A percentile compares a stretch with the other conserved stretches of the same genome.
phyloP scores from a whole-genome alignment of 2,797 vertebrate species.

The Chloroceryle amazona region DNA sequence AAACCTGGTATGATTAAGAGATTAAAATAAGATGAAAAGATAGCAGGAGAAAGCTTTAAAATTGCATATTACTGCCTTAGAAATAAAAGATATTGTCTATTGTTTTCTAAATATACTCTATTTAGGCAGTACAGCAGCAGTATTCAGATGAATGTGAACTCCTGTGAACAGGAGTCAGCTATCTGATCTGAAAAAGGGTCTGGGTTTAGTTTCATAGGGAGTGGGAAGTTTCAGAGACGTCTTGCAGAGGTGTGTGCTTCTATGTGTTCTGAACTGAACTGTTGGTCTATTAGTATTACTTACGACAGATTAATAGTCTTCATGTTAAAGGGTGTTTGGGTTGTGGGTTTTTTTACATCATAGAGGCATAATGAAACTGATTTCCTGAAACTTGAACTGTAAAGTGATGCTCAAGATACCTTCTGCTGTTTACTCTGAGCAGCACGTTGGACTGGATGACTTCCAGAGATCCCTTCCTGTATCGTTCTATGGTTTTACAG shows the following conservation, averaged over 20 bases:
- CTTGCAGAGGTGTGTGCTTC: background rate
- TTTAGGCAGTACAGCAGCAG: background rate
- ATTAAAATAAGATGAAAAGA: background rate
- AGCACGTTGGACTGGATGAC: accelerated
- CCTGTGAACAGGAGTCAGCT: background rate
- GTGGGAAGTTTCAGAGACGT: background rate
- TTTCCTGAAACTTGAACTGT: background rate
- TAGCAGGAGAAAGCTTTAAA: background rate
- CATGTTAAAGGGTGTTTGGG: background rate
- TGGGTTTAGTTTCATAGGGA: background rate
- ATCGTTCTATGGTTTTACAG: background rate
- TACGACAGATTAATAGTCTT: background rate
- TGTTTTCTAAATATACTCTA: background rate
- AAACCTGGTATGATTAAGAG: background rate
- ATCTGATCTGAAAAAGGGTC: background rate
- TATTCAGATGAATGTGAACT: background rate
- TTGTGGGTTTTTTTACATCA: background rate
- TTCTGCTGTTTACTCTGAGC: background rate
- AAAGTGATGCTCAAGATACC: background rate
- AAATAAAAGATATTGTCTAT: background rate
- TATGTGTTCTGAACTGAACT: background rate
- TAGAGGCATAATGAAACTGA: background rate
- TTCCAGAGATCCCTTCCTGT: background rate
- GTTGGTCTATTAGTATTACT: background rate
- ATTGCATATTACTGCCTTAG: background rate